Base-by-base conservation (phyloP, 2,113 vertebrate species). In the Athene noctua region DNA sequence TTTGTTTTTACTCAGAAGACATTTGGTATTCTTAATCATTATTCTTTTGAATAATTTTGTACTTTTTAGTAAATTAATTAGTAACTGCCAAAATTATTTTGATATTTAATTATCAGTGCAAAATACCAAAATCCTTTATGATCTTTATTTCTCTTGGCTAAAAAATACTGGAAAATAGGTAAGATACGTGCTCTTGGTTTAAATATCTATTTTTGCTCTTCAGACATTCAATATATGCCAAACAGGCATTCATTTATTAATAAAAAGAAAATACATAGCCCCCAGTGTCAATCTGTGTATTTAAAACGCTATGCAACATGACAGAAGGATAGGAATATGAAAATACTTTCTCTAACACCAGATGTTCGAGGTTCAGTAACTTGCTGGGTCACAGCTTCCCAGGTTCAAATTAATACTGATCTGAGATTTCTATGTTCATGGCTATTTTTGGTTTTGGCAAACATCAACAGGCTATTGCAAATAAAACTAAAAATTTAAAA, bases 101-200 rank as follows among this genome's bases (percentile, higher is more conserved):
- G 8, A 40, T 87, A 83, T 84, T 96, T 90, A 96, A 94, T 96
- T 92, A 92, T 90, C 84, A 88, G 86, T 63, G 26, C 20, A 26
- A 92, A 73, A 67, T 72, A 86, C 62, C 42, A 80, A 90, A 93
- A 87, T 70, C 10, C 36, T 88, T 55, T 29, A 62, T n/a, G 32
- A 46, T 68, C 25, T 88, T 88, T 73, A 78, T 79, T 92, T 90
- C 21, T 92, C 72, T 79, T 44, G 61, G 8, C 26, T 95, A 91
- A 83, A 97, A 92, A 68, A 3, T 40, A 65, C 62, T 12, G 5
- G 22, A 63, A 80, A 49, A 77, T 90, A 78, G 26, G 5, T 67
- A 63, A 86, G 47, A 71, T 29, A 68, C 5, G 29, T 38, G 15
- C 9, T 78, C 25, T 54, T 87, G 7, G 47, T 71, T 79, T 32